A percentile compares a stretch with the other conserved stretches of the same genome.
phyloP scores from a whole-genome alignment of 1,140 invertebrate species.

The Brachionus koreanus region DNA sequence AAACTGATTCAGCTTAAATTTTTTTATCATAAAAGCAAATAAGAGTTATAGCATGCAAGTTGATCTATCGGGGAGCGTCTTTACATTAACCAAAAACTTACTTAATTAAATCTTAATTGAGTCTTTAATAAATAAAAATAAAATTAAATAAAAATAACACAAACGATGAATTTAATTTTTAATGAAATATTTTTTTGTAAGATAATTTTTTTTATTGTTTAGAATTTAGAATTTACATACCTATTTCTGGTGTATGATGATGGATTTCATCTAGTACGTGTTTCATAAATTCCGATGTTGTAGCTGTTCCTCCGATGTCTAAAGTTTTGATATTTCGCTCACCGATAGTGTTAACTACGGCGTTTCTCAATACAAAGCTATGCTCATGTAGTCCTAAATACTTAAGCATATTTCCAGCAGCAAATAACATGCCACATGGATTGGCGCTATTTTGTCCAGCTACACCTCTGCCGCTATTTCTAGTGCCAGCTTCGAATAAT shows the following conservation, averaged over 20 bases:
- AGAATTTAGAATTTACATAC: background rate
- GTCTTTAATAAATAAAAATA: background rate
- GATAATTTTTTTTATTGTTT: too few relatives aligned
- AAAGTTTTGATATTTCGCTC: conserved; percentile 67
- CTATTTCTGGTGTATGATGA: conserved; percentile 30
- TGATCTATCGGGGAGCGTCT: background rate
- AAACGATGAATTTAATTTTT: background rate
- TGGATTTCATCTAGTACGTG: conserved; percentile 63
- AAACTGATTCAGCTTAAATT: background rate
- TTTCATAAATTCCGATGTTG: conserved; percentile 86
- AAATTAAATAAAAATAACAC: background rate
- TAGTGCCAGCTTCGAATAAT: conserved; percentile 41
- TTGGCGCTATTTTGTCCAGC: conserved; percentile 45
- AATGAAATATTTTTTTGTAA: background rate
- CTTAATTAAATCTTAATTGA: background rate
- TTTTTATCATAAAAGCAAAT: background rate
- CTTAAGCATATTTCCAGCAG: conserved; percentile 39
- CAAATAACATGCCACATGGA: conserved; percentile 39
- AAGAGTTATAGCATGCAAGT: background rate
- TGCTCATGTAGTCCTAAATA: conserved; percentile 43
- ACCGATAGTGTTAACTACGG: conserved; percentile 12
- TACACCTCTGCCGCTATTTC: conserved; percentile 35
- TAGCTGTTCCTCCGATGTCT: conserved; percentile 84
- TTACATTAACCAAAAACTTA: background rate
- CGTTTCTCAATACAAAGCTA: conserved; percentile 34